phyloP scores from a whole-genome alignment of 2,888 invertebrate species.

The Dorcus parallelipipedus region DNA sequence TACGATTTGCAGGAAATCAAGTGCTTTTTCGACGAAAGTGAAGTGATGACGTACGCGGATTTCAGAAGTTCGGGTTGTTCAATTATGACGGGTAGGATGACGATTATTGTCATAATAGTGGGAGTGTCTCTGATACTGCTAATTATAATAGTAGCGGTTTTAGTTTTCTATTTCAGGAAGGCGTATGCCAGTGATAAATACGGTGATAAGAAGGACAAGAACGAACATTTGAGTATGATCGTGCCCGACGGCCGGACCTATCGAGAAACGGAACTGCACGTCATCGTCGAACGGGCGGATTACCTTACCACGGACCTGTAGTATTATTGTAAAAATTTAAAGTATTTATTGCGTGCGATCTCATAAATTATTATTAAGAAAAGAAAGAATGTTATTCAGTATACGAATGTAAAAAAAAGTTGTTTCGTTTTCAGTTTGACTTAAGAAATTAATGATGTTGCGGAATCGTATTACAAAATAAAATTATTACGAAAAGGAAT shows the following conservation, averaged over 20 bases:
- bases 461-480: no score
- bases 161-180: slow-evolving; percentile 47
- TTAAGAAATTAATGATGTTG: no score
- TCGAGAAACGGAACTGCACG: slow-evolving; percentile 81
- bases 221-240: slow-evolving; percentile 60
- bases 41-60: slow-evolving; percentile 6
- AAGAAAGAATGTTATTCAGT: no score
- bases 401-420: no score
- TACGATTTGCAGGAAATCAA: slow-evolving; percentile 34
- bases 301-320: slow-evolving; percentile 76
- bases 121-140: slow-evolving; percentile 52
- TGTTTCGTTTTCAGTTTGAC: no score
- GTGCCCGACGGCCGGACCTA: slow-evolving; percentile 80
- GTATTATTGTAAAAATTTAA: slow-evolving; percentile 17
- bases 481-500: no score
- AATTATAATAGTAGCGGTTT: slow-evolving; percentile 41
- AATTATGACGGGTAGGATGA: slow-evolving; percentile 36
- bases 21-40: slow-evolving; percentile 32
- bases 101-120: slow-evolving; percentile 40
- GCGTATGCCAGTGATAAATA: slow-evolving; percentile 45
- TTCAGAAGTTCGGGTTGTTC: slow-evolving; percentile 33
- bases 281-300: slow-evolving; percentile 80
- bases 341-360: background rate
- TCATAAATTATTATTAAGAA: background rate
- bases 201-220: slow-evolving; percentile 55